Conservation (phyloP, 2,797 vertebrate genomes). For the Fistularia tabacaria region DNA sequence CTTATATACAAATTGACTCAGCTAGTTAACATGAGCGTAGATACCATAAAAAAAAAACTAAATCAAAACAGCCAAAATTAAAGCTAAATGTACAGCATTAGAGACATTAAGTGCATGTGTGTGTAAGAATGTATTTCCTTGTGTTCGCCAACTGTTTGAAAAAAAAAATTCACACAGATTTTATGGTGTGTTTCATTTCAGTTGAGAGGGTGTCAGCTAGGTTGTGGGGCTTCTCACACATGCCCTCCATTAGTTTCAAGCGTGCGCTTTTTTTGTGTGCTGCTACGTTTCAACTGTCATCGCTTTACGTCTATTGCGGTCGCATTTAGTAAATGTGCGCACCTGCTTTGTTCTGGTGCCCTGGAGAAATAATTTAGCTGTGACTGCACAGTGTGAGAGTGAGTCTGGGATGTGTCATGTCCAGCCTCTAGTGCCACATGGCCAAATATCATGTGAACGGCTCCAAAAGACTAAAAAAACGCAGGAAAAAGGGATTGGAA, state of each 20-base stretch:
- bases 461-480: slow-evolving; percentile 34
- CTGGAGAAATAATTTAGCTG: slow-evolving; percentile 64
- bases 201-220: slow-evolving; percentile 37
- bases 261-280: slow-evolving; percentile 18
- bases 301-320: slow-evolving; percentile 42
- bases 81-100: neutral
- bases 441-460: slow-evolving; percentile 45
- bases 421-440: slow-evolving; percentile 64
- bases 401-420: slow-evolving; percentile 58
- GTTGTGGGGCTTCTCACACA: slow-evolving; percentile 29
- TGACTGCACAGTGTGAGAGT: slow-evolving; percentile 44
- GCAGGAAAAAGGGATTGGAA: slow-evolving; percentile 11
- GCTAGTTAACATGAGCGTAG: slow-evolving; percentile 12
- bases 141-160: slow-evolving; percentile 16
- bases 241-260: slow-evolving; percentile 45
- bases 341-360: slow-evolving; percentile 59
- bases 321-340: slow-evolving; percentile 53
- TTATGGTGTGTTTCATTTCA: slow-evolving; percentile 71
- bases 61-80: slow-evolving; percentile 2
- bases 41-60: neutral
- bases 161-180: slow-evolving; percentile 43
- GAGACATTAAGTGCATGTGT: neutral
- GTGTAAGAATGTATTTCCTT: slow-evolving; percentile 3
- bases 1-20: slow-evolving; percentile 47
- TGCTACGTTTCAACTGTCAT: slow-evolving; percentile 53